These are phyloP conservation scores for Phrixothrix hirtus DNA, from an alignment of 2,888 invertebrate genomes.

Conservation along the genomic window DNA sequence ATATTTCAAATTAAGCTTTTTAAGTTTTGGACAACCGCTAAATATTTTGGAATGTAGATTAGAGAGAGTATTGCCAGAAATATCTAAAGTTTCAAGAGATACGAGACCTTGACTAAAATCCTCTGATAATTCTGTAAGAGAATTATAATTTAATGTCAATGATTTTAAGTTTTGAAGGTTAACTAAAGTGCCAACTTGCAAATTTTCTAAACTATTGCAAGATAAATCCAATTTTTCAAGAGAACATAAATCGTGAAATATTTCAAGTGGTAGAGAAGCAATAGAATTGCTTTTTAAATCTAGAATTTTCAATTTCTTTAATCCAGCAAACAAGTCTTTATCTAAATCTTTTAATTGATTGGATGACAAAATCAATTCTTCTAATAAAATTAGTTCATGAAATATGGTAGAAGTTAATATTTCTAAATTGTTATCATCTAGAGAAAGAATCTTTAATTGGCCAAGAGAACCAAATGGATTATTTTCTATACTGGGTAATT, in stretches of 20 bases:
- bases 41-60: background rate
- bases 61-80: background rate
- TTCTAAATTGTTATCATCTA: background rate
- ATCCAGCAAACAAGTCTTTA: background rate
- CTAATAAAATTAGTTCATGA: background rate
- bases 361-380: background rate
- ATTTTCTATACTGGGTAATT: background rate
- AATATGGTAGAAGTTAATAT: background rate
- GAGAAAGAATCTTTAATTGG: background rate
- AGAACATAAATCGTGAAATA: background rate
- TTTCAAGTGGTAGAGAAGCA: background rate
- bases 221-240: background rate
- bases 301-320: background rate
- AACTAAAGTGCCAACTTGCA: background rate
- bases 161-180: background rate
- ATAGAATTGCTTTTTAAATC: background rate
- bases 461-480: background rate
- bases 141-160: background rate
- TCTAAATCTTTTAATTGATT: background rate
- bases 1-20: background rate
- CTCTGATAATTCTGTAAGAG: background rate
- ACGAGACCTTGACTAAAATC: background rate
- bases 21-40: background rate
- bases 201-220: background rate
- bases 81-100: background rate